These are phyloP conservation scores for Micromussa lordhowensis DNA, from an alignment of 92 coral and sea anemone genomes.

Conservation along the genomic window DNA sequence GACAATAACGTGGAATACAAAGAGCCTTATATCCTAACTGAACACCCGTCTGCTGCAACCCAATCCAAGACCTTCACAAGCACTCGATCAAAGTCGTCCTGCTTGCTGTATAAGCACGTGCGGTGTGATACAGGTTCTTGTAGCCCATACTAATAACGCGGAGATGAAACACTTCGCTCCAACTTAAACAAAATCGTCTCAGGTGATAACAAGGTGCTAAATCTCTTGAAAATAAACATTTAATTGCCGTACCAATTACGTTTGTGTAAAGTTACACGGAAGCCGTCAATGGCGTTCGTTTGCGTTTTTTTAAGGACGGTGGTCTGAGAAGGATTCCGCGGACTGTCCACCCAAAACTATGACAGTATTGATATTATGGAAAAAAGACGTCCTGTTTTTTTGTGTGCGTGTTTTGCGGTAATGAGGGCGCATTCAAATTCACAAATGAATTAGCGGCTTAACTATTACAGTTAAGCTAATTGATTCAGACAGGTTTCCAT, in stretches of 20 bases:
- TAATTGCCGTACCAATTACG: not conserved
- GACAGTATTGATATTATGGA: not conserved
- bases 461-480: conserved; percentile 19
- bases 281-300: not conserved
- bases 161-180: not conserved
- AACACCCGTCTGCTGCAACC: not conserved
- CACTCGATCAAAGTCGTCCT: conserved; percentile 2
- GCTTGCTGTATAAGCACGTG: not conserved
- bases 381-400: not conserved
- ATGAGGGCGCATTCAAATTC: not conserved
- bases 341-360: not conserved
- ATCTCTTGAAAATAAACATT: conserved; percentile 17
- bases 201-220: conserved; percentile 12
- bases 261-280: not conserved
- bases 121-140: not conserved
- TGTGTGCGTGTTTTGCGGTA: not conserved
- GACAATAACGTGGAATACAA: conserved; percentile 3
- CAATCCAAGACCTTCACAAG: not conserved
- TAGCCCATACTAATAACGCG: not conserved
- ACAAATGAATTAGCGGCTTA: conserved; percentile 8
- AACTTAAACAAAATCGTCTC: not conserved
- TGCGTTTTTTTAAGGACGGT: not conserved
- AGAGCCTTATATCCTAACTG: not conserved
- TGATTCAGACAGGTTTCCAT: conserved; percentile 26
- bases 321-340: not conserved